These are phyloP conservation scores for Bradysia coprophila DNA, from an alignment of 1,140 invertebrate species.

Conservation along the genomic window DNA sequence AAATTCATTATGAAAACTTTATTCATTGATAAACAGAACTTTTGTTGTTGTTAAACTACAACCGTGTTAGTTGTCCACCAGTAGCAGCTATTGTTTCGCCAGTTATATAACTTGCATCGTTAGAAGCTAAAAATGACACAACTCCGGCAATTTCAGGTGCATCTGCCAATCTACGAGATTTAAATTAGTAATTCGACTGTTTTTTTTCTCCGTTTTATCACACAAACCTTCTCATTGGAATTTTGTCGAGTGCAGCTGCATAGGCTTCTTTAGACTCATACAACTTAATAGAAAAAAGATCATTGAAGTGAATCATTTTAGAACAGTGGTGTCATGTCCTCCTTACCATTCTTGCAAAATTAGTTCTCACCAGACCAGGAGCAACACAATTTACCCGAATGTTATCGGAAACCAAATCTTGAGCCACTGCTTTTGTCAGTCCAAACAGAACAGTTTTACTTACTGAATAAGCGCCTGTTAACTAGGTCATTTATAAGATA, in stretches of 20 bases:
- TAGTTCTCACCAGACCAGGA: conserved; percentile 82
- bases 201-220: no score
- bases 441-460: conserved; percentile 88
- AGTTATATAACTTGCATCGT: conserved; percentile 85
- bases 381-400: conserved; percentile 88
- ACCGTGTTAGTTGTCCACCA: conserved; percentile 58
- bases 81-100: conserved; percentile 75
- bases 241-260: conserved; percentile 28
- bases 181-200: no score
- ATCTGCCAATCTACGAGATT: conserved; percentile 34
- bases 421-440: conserved; percentile 63
- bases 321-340: no score
- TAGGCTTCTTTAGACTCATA: conserved; percentile 23
- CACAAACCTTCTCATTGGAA: conserved; percentile 18
- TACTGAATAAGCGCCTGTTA: conserved; percentile 79
- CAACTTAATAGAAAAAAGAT: no score
- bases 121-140: conserved; percentile 76
- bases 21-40: no score
- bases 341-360: conserved; percentile 49
- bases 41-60: no score
- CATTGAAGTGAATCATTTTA: no score
- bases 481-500: conserved; percentile 25
- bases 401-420: conserved; percentile 49
- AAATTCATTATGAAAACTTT: no score
- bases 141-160: conserved; percentile 66